Evolutionary conservation across 2,888 invertebrate genomes (phyloP), one percentile per base, ranked within the genome.

Genomic region (Heliconius charithonia): DNA sequence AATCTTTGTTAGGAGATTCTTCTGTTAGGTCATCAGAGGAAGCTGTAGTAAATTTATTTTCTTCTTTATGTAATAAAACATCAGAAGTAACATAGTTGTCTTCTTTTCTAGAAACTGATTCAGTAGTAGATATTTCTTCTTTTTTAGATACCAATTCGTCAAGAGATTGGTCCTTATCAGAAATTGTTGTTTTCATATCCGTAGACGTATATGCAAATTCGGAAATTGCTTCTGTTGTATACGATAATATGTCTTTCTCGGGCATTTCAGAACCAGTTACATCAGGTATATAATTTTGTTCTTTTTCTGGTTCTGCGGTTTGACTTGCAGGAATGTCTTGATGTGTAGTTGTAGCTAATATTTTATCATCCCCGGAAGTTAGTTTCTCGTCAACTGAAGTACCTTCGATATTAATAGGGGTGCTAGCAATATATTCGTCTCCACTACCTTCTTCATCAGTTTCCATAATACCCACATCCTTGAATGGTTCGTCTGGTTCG

Each of bases 371-470:
- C 7, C 83, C 80, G 76, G 81, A 73, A 72, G 83, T 80, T 59
- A 79, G 79, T 75, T 80, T 76, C 71, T 81, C 82, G 63, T 83
- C 83, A 29, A 81, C 76, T 3, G 79, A 77, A 13, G 78, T 59
- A 37, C 70, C 77, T 22, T 84, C 85, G 62, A 79, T 73, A 76
- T 81, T 80, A 27, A 79, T 63, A 41, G 75, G 67, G 9, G 74
- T 65, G 70, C 66, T 76, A 37, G 70, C 66, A 56, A 75, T 76
- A 76, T 86, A 85, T 80, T 89, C 91, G 76, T 93, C 92, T 16
- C 93, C 93, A 81, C 94, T 95, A 66, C 95, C 93, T 87, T 93
- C 94, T n/a, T 85, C 80, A 81, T 90, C 90, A 74, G 87, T 80
- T 79, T 89, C 86, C 69, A 86, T 81, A 63, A 85, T 83, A 45